Conservation (phyloP, 2,888 invertebrate genomes). For the Agelastica alni region DNA sequence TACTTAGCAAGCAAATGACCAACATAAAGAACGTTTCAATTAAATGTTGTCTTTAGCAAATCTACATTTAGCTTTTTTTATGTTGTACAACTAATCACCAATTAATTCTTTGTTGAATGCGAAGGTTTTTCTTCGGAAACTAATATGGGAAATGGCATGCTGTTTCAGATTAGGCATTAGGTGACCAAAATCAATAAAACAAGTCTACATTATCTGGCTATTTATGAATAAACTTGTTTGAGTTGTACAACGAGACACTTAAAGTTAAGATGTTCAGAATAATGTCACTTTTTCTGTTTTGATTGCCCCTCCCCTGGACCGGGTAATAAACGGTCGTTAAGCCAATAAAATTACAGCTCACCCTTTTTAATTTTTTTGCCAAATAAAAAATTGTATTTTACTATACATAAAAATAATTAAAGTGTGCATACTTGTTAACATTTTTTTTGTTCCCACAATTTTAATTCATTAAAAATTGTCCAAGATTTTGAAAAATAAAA, state of each 20-base stretch:
- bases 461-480: too few relatives aligned
- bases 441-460: too few relatives aligned
- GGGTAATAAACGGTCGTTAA: too few relatives aligned
- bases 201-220: slow-evolving; percentile 17
- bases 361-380: too few relatives aligned
- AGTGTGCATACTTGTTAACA: too few relatives aligned
- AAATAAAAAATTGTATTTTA: too few relatives aligned
- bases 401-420: too few relatives aligned
- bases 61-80: slow-evolving; percentile 27
- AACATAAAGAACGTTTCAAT: slow-evolving; percentile 39
- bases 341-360: too few relatives aligned
- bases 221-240: slow-evolving; percentile 23
- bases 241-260: slow-evolving; percentile 15
- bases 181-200: slow-evolving; percentile 25
- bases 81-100: slow-evolving; percentile 20
- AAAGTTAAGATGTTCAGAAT: slow-evolving; percentile 11
- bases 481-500: too few relatives aligned
- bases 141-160: slow-evolving; percentile 25
- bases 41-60: slow-evolving; percentile 31
- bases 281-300: slow-evolving; percentile 16
- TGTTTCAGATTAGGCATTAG: slow-evolving; percentile 25
- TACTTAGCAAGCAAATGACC: slow-evolving; percentile 37
- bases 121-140: slow-evolving; percentile 20
- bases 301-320: slow-evolving; percentile 18
- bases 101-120: slow-evolving; percentile 23